These are phyloP conservation scores for Spheniscus humboldti DNA, from an alignment of 2,797 vertebrate genomes.

Conservation along the genomic window DNA sequence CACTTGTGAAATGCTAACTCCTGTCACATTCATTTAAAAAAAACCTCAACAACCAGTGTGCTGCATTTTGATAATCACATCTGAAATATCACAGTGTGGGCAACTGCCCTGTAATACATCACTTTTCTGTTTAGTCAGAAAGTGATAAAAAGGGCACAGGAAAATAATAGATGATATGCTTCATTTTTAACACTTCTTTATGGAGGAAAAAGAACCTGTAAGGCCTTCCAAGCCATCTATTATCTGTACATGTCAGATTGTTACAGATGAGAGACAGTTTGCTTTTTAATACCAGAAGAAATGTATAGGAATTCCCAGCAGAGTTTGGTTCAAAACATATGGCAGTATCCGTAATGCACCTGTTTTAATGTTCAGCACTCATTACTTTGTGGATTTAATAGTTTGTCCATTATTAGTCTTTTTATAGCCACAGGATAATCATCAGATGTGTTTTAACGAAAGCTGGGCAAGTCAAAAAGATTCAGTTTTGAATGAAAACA, in stretches of 20 bases:
- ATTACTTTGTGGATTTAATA: background rate
- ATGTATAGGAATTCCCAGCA: constrained; percentile 25
- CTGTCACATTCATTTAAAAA: constrained; percentile 43
- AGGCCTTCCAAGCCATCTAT: constrained; percentile 39
- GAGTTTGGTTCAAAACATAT: constrained; percentile 47
- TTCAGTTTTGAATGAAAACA: background rate
- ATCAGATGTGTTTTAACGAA: background rate
- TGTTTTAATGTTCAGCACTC: background rate
- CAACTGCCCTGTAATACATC: constrained; percentile 55
- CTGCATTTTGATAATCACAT: constrained; percentile 38
- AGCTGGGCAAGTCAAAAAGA: background rate
- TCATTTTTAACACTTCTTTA: constrained; percentile 46
- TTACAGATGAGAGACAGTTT: constrained; percentile 50
- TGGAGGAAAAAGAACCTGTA: background rate
- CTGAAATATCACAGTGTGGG: constrained; percentile 55
- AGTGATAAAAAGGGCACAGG: constrained; percentile 48
- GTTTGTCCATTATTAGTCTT: background rate
- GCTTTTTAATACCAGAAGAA: constrained; percentile 41
- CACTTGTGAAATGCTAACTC: constrained; percentile 36
- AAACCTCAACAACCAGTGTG: background rate
- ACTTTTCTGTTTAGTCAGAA: constrained; percentile 65
- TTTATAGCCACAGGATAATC: background rate
- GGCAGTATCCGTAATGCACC: constrained; percentile 13
- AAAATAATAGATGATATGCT: constrained; percentile 63
- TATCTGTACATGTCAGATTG: constrained; percentile 34